Evolutionary conservation across 2,113 vertebrate genomes (phyloP), one percentile per base, ranked within the genome.

Genomic region (Tapirus terrestris): DNA sequence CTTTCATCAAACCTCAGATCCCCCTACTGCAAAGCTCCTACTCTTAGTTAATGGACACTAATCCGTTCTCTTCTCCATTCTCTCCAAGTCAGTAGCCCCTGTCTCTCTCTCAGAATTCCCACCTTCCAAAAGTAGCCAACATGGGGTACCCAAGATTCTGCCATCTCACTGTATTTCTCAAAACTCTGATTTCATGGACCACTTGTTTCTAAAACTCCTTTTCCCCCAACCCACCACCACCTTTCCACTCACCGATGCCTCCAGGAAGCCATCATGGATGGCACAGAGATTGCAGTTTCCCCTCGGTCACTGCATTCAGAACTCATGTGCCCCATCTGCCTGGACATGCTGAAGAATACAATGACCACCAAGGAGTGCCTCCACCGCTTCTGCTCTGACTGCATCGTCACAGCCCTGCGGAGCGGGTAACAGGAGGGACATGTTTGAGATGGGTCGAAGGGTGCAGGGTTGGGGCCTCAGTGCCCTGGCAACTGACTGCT

Each of bases 281-380:
- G 99, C 67, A 99, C 99, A 0, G 99, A 99, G 98, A 99, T 99
- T 45, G 99, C 99, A 0, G 99, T 99, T 90, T 99, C 99, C 4
- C 99, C 99, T 0, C 99, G 99, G 60, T 99, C 99, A 3, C 99
- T 99, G 80, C 99, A 99, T 97, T 99, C 99, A 0, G 99, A 99
- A 98, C 99, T 99, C 89, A 99, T 99, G 99, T 99, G 99, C 96
- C 99, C 99, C 92, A 99, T 99, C 98, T 99, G 99, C 97, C 98
- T 99, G 98, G 99, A 99, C 98, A 99, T 99, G 99, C 98, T 99
- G 96, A 99, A 99, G 98, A 99, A 99, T 98, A 99, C 99, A 5
- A 99, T 99, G 99, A 99, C 99, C 36, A 99, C 99, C 98, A 99
- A 99, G 98, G 99, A 99, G 98, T 99, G 99, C 97, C 99, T 99